Base-by-base conservation (phyloP, 2,888 invertebrate genomes). In the Dasypolia templi region DNA sequence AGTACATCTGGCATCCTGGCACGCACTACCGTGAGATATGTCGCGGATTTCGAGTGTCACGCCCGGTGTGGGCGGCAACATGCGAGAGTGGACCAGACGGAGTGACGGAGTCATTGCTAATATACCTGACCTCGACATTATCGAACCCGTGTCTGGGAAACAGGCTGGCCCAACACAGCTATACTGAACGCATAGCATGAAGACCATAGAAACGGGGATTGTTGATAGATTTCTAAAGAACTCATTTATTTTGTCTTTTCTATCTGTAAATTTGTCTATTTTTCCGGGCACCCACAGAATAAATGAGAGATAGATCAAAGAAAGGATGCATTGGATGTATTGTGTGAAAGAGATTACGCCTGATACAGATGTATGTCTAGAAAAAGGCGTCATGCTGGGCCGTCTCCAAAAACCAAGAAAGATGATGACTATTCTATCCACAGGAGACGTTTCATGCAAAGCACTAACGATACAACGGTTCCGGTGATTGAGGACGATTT, bases 21-120 rank as follows among this genome's bases (percentile, higher is more conserved):
- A 76, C 77, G 76, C 82, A 78, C 77, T 81, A 56, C 56, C 82
- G 77, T 76, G 77, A 66, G 59, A 75, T 61, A 9, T 66, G 81
- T 75, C 53, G 82, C 56, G 39, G 62, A 82, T 75, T 77, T 78
- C 44, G 76, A 56, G 44, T 42, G 53, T 29, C 53, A 77, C 42
- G n/a, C 53, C 44, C 44, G 17, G 61, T 66, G 77, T 78, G 66
- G 77, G 82, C 62, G 77, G 61, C 55, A 75, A 81, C 53, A 62
- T 62, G 44, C 42, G 51, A 61, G 79, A 51, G 42, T 22, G 55
- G 55, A 26, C 55, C 66, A 82, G 65, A 65, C 82, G 44, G 44
- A 51, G 26, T 82, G 82, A 66, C 82, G 65, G 59, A 46, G n/a
- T 59, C 81, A 32, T 67, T 65, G 32, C 17, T 56, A 58, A 65